phyloP scores from a whole-genome alignment of 1,140 invertebrate species.

The Oscheius sp. region DNA sequence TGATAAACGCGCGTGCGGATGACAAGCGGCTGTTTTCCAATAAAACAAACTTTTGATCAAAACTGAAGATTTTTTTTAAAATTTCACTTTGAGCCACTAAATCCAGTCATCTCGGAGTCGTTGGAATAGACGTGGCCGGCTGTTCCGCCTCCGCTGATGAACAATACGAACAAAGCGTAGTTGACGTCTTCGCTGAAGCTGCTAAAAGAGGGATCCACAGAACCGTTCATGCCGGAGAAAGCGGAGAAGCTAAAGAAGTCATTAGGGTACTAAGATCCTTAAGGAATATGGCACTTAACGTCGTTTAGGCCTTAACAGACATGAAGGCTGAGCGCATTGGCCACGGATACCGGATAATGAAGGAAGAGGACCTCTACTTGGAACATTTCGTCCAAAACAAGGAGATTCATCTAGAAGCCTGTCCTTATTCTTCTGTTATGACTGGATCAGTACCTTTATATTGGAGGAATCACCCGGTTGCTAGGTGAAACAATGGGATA shows the following conservation, averaged over 20 bases:
- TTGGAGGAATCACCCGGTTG: slow-evolving; percentile 60
- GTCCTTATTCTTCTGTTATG: slow-evolving; percentile 67
- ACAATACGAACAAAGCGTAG: slow-evolving; percentile 51
- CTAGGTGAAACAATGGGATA: background rate
- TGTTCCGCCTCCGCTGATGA: slow-evolving; percentile 62
- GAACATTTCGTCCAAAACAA: slow-evolving; percentile 56
- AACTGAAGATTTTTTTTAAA: no score
- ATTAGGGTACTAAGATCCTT: no score
- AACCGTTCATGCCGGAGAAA: slow-evolving; percentile 69
- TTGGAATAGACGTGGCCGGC: slow-evolving; percentile 69
- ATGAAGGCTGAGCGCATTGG: slow-evolving; percentile 68
- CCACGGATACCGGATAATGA: slow-evolving; percentile 68
- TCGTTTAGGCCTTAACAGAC: slow-evolving; percentile 65
- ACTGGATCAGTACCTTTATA: slow-evolving; percentile 65
- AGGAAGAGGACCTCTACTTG: slow-evolving; percentile 65
- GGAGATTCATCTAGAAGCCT: slow-evolving; percentile 66
- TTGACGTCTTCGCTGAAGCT: slow-evolving; percentile 62
- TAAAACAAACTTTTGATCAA: no score
- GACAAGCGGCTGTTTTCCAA: no score
- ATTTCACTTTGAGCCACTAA: slow-evolving; percentile 40
- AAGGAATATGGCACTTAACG: no score
- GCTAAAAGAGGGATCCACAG: slow-evolving; percentile 64
- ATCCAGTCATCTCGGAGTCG: slow-evolving; percentile 67
- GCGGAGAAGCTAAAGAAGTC: slow-evolving; percentile 62
- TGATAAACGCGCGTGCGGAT: no score